Evolutionary conservation across 2,113 vertebrate species (phyloP).

Genomic region (Phainopepla nitens): DNA sequence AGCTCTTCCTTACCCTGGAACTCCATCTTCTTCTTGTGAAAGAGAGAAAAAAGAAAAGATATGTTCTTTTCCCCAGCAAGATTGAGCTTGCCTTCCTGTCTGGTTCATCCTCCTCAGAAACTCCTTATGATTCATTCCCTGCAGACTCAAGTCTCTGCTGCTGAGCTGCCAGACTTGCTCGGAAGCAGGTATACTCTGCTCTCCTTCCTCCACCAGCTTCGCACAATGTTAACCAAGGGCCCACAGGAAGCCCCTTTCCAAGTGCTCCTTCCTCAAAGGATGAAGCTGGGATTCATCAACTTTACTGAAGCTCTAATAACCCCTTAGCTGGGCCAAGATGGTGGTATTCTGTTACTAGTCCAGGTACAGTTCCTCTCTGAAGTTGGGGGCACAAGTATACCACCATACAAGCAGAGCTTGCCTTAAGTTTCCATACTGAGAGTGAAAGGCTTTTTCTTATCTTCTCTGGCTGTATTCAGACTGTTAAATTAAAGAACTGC

Average conservation of each 20-base stretch:
- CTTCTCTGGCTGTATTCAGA: background rate
- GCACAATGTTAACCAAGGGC: background rate
- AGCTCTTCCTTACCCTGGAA: background rate
- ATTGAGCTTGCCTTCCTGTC: background rate
- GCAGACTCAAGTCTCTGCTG: background rate
- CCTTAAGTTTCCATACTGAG: background rate
- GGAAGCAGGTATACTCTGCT: accelerated
- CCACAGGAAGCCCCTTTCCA: background rate
- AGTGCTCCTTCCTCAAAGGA: background rate
- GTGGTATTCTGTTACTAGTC: background rate
- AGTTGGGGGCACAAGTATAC: background rate
- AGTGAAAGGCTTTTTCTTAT: background rate
- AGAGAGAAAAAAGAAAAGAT: background rate
- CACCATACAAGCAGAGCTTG: background rate
- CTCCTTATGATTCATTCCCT: background rate
- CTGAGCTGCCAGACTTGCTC: background rate
- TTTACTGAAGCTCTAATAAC: background rate
- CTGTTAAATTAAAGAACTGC: background rate
- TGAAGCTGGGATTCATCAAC: background rate
- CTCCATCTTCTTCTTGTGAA: background rate
- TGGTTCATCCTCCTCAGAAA: background rate
- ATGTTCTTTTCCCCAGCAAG: background rate
- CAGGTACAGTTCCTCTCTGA: background rate
- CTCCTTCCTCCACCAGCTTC: background rate
- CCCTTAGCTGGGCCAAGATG: background rate